Evolutionary conservation across 1,140 invertebrate species (phyloP).

Genomic region (Hylyphantes graminicola): DNA sequence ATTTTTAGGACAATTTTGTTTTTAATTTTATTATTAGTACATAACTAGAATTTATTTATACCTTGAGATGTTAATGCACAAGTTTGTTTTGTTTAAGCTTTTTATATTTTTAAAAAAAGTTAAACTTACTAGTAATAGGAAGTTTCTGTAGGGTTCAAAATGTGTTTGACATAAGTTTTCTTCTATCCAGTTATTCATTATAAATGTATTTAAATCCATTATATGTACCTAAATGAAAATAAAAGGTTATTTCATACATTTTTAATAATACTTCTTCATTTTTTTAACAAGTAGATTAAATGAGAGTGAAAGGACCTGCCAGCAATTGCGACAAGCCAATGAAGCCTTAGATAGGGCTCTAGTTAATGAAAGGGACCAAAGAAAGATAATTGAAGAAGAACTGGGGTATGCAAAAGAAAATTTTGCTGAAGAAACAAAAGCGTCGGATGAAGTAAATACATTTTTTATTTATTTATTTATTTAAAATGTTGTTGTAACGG

Average conservation of each 20-base stretch:
- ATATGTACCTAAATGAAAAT: background rate
- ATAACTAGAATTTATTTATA: too few species aligned
- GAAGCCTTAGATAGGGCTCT: slow-evolving; percentile 43
- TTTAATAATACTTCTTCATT: background rate
- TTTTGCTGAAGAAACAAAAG: slow-evolving; percentile 32
- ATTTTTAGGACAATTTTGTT: too few species aligned
- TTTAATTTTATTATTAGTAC: too few species aligned
- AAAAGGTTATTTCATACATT: background rate
- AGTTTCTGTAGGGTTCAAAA: too few species aligned
- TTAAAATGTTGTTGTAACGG: background rate
- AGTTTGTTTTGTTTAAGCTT: too few species aligned
- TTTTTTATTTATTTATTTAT: background rate
- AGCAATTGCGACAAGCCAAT: slow-evolving; percentile 32
- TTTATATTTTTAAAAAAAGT: too few species aligned
- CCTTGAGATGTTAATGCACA: too few species aligned
- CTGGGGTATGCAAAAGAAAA: slow-evolving; percentile 31
- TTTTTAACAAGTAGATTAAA: slow-evolving; percentile 37
- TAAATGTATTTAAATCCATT: too few species aligned
- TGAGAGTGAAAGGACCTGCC: slow-evolving; percentile 33
- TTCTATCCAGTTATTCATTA: too few species aligned
- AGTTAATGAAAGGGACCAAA: slow-evolving; percentile 45
- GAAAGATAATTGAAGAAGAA: slow-evolving; percentile 41
- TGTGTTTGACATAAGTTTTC: too few species aligned
- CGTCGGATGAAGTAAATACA: slow-evolving; percentile 44
- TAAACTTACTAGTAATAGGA: too few species aligned